Conservation (phyloP, 2,797 vertebrate genomes). For the Enteromius fasciolatus region DNA sequence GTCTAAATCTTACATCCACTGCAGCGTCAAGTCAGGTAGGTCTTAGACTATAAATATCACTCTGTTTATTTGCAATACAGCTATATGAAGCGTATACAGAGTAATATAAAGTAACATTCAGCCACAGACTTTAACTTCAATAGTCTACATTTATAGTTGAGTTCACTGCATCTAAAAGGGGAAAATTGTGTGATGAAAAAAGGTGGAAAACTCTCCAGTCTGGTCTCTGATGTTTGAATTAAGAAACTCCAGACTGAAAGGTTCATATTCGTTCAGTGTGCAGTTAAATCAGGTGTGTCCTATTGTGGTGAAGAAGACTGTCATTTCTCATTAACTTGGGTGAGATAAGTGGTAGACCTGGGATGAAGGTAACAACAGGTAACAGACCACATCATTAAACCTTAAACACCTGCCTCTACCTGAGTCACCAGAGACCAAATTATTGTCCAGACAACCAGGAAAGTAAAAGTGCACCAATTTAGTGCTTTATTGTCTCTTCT, state of each 20-base stretch:
- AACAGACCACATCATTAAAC: slow-evolving; percentile 63
- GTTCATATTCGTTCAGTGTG: neutral
- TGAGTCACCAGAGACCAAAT: slow-evolving; percentile 57
- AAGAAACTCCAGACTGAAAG: neutral
- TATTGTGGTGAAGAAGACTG: slow-evolving; percentile 47
- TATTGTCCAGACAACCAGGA: slow-evolving; percentile 35
- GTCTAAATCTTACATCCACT: slow-evolving; percentile 97
- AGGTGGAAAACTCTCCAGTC: neutral
- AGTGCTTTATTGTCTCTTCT: slow-evolving; percentile 21
- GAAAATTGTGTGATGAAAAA: neutral
- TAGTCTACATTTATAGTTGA: neutral
- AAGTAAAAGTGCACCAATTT: slow-evolving; percentile 33
- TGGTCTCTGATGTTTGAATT: neutral
- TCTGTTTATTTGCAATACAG: slow-evolving; percentile 2
- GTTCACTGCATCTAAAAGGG: neutral
- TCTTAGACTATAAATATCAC: neutral
- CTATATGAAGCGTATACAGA: neutral
- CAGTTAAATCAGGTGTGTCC: slow-evolving; percentile 40
- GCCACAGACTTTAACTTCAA: neutral
- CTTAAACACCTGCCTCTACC: slow-evolving; percentile 42
- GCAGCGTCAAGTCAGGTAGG: slow-evolving; percentile 97
- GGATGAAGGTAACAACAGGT: slow-evolving; percentile 71
- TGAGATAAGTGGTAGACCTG: slow-evolving; percentile 66
- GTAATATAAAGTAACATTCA: neutral
- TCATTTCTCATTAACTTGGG: slow-evolving; percentile 55